Evolutionary conservation across 2,113 vertebrate genomes (phyloP).

Genomic region (Mastomys natalensis): DNA sequence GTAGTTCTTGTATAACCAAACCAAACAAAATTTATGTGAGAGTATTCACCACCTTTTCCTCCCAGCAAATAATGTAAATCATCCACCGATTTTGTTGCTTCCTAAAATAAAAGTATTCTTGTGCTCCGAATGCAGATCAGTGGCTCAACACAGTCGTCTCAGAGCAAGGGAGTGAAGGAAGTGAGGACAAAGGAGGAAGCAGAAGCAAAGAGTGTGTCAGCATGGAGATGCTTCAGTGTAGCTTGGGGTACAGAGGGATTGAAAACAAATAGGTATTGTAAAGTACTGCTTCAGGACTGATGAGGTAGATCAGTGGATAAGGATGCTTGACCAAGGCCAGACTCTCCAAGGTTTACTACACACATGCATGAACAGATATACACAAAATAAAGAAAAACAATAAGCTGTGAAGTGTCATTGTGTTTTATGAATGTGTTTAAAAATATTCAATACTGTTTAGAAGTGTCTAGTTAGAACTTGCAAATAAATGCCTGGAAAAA

Average conservation of each 20-base stretch:
- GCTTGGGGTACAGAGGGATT: neutral
- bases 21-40: neutral
- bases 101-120: neutral
- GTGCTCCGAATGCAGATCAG: neutral
- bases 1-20: neutral
- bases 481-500: neutral
- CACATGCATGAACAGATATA: neutral
- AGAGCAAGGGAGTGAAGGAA: neutral
- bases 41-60: neutral
- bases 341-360: neutral
- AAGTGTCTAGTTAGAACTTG: neutral
- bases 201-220: neutral
- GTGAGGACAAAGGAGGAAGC: neutral
- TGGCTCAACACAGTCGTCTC: neutral
- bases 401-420: neutral
- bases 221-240: neutral
- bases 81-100: neutral
- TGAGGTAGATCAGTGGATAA: neutral
- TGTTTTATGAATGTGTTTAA: neutral
- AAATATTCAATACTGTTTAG: slow-evolving; percentile 19
- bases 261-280: neutral
- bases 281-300: neutral
- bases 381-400: neutral
- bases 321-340: neutral
- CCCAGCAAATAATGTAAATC: neutral